Evolutionary conservation across 2,113 vertebrate genomes (phyloP).

Genomic region (Gila orcuttii): DNA sequence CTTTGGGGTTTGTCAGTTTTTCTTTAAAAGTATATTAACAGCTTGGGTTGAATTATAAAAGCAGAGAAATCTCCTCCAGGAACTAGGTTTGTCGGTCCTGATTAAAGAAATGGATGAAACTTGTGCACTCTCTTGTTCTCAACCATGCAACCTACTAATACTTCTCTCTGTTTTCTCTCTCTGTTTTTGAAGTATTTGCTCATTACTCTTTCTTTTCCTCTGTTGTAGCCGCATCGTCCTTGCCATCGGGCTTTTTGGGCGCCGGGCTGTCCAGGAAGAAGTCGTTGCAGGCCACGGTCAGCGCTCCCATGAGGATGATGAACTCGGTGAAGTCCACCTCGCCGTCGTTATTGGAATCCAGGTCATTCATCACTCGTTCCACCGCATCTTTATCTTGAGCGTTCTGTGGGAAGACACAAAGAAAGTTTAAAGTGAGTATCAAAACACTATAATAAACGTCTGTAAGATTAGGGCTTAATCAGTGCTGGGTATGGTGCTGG

Average conservation of each 20-base stretch:
- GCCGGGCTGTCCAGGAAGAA: conserved; percentile 79
- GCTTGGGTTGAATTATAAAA: conserved; percentile 18
- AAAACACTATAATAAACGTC: too few species aligned
- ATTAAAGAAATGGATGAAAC: conserved; percentile 38
- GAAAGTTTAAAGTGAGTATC: not conserved
- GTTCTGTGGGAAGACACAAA: conserved; percentile 58
- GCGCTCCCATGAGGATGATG: conserved; percentile 82
- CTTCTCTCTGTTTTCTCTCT: not conserved
- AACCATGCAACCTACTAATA: not conserved
- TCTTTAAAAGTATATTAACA: conserved; percentile 25
- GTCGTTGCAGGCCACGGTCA: conserved; percentile 83
- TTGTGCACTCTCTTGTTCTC: not conserved
- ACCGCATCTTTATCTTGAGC: conserved; percentile 80
- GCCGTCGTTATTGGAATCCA: conserved; percentile 81
- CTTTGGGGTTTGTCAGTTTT: conserved; percentile 7
- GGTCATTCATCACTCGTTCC: conserved; percentile 81
- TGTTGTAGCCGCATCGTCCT: conserved; percentile 51
- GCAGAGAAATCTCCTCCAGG: conserved; percentile 25
- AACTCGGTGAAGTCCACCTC: conserved; percentile 86
- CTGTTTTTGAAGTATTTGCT: not conserved
- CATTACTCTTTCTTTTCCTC: conserved; percentile 67
- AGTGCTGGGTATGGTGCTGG: too few species aligned
- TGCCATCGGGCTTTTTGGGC: conserved; percentile 67
- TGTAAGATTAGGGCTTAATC: too few species aligned
- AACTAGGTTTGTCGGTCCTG: conserved; percentile 37